Conservation (phyloP, 2,797 vertebrate species). For the Melanotaenia trifasciata region DNA sequence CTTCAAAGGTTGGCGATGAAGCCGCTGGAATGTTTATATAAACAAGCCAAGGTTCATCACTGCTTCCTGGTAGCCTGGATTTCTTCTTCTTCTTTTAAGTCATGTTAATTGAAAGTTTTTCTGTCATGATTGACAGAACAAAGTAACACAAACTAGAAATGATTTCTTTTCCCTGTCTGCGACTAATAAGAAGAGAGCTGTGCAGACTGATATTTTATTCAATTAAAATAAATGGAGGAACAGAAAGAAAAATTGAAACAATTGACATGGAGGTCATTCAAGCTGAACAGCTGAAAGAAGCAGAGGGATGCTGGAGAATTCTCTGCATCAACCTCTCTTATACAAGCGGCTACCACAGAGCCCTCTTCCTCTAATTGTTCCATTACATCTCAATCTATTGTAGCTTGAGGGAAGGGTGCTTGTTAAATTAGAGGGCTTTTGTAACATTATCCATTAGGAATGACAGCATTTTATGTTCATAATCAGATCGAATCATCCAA, state of each 20-base stretch:
- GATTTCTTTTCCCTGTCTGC: conserved; percentile 21
- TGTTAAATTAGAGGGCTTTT: conserved; percentile 81
- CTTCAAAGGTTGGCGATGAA: conserved; percentile 39
- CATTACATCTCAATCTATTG: conserved; percentile 83
- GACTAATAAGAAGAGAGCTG: conserved; percentile 60
- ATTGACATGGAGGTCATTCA: conserved; percentile 64
- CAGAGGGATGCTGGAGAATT: conserved; percentile 47
- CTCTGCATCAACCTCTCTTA: conserved; percentile 44
- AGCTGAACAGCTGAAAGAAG: conserved; percentile 50
- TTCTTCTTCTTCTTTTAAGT: conserved; percentile 10
- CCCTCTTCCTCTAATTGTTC: conserved; percentile 80
- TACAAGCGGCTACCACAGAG: conserved; percentile 53
- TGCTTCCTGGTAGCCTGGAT: conserved; percentile 33
- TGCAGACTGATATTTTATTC: conserved; percentile 64
- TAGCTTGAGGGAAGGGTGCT: conserved; percentile 80
- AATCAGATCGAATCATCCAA: conserved; percentile 84
- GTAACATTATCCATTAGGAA: conserved; percentile 82
- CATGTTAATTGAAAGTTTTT: conserved; percentile 65
- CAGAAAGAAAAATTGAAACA: conserved; percentile 60
- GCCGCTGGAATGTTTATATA: conserved; percentile 49
- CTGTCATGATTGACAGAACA: conserved; percentile 53
- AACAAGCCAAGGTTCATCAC: conserved; percentile 47
- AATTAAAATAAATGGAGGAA: conserved; percentile 70
- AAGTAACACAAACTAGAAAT: conserved; percentile 41
- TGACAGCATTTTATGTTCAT: conserved; percentile 81